These are phyloP conservation scores for Heteromyza rotundicornis DNA, from an alignment of 2,888 invertebrate genomes.

Conservation along the genomic window DNA sequence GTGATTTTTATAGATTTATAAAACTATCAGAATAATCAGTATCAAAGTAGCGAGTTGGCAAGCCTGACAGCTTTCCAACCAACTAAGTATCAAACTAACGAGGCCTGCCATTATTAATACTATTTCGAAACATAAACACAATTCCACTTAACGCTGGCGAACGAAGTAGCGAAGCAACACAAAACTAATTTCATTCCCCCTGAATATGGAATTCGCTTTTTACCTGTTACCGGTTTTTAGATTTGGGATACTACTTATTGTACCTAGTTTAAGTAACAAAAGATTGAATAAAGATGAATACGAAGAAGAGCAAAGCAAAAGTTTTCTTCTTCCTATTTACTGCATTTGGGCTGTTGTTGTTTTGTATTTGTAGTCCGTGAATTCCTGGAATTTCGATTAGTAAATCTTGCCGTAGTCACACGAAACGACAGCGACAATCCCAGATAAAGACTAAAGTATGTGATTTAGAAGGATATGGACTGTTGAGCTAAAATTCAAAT, in stretches of 20 bases:
- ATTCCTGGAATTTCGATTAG: conserved; percentile 51
- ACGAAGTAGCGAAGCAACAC: not conserved
- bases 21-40: too few relatives aligned
- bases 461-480: not conserved
- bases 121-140: too few relatives aligned
- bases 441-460: not conserved
- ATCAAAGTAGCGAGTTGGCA: too few relatives aligned
- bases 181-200: not conserved
- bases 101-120: too few relatives aligned
- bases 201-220: not conserved
- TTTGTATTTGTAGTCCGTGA: conserved; percentile 27
- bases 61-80: too few relatives aligned
- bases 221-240: conserved; percentile 49
- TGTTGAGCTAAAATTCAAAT: not conserved
- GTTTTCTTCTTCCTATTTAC: conserved; percentile 1
- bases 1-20: too few relatives aligned
- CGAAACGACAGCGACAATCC: not conserved
- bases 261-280: conserved; percentile 48
- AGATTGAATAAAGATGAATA: conserved; percentile 19
- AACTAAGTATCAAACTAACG: too few relatives aligned
- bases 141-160: not conserved
- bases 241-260: conserved; percentile 44
- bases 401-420: conserved; percentile 39
- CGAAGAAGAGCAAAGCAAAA: not conserved
- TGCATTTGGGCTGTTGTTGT: not conserved